phyloP scores from a whole-genome alignment of 2,113 vertebrate genomes.

The Toxotes jaculatrix region DNA sequence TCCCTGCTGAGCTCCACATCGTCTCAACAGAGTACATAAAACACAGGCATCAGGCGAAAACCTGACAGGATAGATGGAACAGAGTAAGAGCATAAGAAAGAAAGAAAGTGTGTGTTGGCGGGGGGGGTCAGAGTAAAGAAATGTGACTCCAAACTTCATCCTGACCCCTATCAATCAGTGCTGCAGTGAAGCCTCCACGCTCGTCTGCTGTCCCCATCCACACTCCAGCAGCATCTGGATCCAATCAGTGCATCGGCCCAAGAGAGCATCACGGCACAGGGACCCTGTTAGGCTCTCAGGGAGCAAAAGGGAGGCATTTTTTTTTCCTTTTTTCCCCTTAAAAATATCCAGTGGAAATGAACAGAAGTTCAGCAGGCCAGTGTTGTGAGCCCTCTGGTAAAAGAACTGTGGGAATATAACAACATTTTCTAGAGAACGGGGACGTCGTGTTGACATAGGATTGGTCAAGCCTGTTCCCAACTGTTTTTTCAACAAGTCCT shows the following conservation, averaged over 20 bases:
- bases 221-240: constrained; percentile 79
- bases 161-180: constrained; percentile 74
- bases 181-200: constrained; percentile 36
- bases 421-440: background rate
- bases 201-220: constrained; percentile 53
- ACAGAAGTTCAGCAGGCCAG: constrained; percentile 48
- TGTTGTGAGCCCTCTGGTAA: constrained; percentile 8
- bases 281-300: constrained; percentile 74
- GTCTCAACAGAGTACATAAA: constrained; percentile 41
- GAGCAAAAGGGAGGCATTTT: constrained; percentile 54
- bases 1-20: constrained; percentile 8
- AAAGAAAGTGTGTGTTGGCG: constrained; percentile 9
- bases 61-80: constrained; percentile 5
- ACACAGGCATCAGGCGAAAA: constrained; percentile 32
- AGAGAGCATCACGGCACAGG: constrained; percentile 60
- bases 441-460: constrained; percentile 25
- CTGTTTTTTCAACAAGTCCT: constrained; percentile 55
- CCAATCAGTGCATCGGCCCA: constrained; percentile 67
- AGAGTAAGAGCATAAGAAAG: background rate
- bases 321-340: background rate
- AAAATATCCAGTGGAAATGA: constrained; percentile 46
- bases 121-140: constrained; percentile 44
- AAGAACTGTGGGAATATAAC: constrained; percentile 60
- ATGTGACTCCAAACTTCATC: constrained; percentile 60
- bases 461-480: constrained; percentile 12